Evolutionary conservation across 2,113 vertebrate genomes (phyloP).

Genomic region (Chroicocephalus ridibundus): DNA sequence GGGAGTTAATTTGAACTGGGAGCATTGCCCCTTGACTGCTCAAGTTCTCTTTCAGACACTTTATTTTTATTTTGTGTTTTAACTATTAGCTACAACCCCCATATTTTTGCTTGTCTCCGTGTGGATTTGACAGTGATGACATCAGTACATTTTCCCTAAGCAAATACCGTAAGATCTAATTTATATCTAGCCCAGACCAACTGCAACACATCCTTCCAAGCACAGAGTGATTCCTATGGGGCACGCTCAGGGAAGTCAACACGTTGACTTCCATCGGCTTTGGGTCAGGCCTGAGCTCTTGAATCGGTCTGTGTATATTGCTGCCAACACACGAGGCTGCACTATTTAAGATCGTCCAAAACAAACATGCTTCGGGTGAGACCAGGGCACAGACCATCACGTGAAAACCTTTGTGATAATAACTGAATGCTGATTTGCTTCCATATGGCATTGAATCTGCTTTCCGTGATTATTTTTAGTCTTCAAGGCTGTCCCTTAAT

Average conservation of each 20-base stretch:
- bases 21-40: neutral
- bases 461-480: constrained; percentile 15
- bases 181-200: neutral
- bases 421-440: neutral
- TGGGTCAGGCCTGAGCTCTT: neutral
- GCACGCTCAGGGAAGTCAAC: neutral
- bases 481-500: neutral
- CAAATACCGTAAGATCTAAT: neutral
- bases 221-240: neutral
- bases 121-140: neutral
- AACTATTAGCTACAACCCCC: neutral
- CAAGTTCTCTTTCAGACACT: neutral
- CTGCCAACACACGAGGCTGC: neutral
- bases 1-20: neutral
- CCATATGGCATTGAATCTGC: neutral
- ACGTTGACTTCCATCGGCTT: neutral
- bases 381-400: neutral
- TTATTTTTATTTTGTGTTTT: neutral
- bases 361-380: neutral
- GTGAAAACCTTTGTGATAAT: constrained; percentile 2
- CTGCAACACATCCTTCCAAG: neutral
- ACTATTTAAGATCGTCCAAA: neutral
- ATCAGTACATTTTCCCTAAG: neutral
- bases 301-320: neutral
- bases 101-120: neutral